Percentiles rank a stretch among this genome's conserved stretches.
Evolutionary conservation across 2,888 invertebrate species (phyloP).

Genomic region (Tenthredo mesomela): DNA sequence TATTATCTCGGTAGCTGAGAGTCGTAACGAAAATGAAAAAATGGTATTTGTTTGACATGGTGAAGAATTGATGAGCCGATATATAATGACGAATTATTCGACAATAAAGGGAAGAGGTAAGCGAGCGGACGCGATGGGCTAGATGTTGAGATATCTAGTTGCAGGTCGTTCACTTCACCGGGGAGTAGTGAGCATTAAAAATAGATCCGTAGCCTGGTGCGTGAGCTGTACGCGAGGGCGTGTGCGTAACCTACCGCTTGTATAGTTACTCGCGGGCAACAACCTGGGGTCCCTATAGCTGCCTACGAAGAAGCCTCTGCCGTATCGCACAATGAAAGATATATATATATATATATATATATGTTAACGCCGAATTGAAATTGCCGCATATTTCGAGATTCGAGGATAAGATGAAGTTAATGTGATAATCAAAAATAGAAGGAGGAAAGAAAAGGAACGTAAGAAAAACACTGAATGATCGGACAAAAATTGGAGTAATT

Average conservation of each 20-base stretch:
- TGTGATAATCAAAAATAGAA: no score
- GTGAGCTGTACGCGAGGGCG: constrained; percentile 33
- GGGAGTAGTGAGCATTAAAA: constrained; percentile 73
- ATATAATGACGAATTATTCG: constrained; percentile 47
- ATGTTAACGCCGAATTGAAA: not conserved
- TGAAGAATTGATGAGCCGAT: not conserved
- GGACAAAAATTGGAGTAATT: not conserved
- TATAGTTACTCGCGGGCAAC: constrained; percentile 34
- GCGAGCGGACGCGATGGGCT: constrained; percentile 26
- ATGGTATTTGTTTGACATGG: not conserved
- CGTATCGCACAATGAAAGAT: not conserved
- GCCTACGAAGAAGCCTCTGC: constrained; percentile 22
- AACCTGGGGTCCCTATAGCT: constrained; percentile 43
- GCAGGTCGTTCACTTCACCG: constrained; percentile 77
- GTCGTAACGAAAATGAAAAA: not conserved
- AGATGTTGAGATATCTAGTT: constrained; percentile 73
- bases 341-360: no score
- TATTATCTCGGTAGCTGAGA: not conserved
- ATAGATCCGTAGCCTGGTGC: constrained; percentile 73
- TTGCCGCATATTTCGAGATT: not conserved
- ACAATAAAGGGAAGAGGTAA: constrained; percentile 26
- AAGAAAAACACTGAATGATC: not conserved
- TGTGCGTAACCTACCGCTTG: constrained; percentile 35
- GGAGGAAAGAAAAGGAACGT: not conserved
- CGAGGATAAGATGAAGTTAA: not conserved